These are phyloP conservation scores for Andrena bicolor DNA, from an alignment of 2,888 invertebrate genomes.

Conservation along the genomic window DNA sequence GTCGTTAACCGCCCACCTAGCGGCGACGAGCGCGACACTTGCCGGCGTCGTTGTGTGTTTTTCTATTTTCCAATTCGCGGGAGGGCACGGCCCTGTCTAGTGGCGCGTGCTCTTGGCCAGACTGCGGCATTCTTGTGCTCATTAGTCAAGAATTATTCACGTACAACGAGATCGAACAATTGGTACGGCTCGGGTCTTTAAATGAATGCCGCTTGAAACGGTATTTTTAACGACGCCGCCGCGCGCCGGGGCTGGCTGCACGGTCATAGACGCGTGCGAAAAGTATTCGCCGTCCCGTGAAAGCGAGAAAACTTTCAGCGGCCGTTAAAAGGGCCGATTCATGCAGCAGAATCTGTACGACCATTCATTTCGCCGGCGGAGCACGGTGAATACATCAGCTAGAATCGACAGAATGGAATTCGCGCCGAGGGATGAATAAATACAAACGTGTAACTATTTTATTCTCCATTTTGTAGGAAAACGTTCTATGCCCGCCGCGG, in stretches of 20 bases:
- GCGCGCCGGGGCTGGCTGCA: constrained; percentile 2
- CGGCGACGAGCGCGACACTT: not conserved
- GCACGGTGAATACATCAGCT: constrained; percentile 60
- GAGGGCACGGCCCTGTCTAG: constrained; percentile 5
- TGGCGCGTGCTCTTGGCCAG: not conserved
- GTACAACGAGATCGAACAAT: constrained; percentile 58
- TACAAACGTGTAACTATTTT: constrained; percentile 63
- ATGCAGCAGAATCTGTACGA: constrained; percentile 59
- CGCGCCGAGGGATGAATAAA: constrained; percentile 54
- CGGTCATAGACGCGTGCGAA: constrained; percentile 59
- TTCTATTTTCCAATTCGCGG: constrained; percentile 6
- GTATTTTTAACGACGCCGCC: constrained; percentile 53
- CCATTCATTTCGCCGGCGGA: constrained; percentile 56
- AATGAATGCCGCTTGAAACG: constrained; percentile 54
- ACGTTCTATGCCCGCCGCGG: constrained; percentile 30
- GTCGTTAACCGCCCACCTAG: not conserved
- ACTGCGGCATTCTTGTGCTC: constrained; percentile 45
- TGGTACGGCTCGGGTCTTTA: constrained; percentile 42
- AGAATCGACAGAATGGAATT: constrained; percentile 60
- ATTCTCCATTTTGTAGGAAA: constrained; percentile 56
- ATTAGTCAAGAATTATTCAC: constrained; percentile 57
- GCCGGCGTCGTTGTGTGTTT: not conserved
- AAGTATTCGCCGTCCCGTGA: constrained; percentile 39
- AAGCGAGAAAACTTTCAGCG: constrained; percentile 62
- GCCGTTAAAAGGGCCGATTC: constrained; percentile 59